Percentiles rank a stretch among this genome's conserved stretches.
Conservation (phyloP, 2,113 vertebrate genomes). For the Mus pahari region DNA sequence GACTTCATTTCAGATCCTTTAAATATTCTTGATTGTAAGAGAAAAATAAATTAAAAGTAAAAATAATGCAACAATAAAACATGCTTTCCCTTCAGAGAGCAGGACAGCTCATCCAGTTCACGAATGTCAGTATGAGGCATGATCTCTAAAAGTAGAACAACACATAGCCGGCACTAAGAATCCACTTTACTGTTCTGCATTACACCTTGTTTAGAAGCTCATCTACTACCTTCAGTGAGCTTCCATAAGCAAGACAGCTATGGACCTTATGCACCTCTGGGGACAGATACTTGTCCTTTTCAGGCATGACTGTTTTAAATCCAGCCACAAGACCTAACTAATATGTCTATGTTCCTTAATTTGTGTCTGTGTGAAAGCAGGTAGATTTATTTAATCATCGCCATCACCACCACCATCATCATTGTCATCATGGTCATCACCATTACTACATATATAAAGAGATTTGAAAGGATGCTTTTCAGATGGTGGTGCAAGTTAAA, state of each 20-base stretch:
- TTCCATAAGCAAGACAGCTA: background rate
- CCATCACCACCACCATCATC: too few relatives aligned
- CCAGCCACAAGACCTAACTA: background rate
- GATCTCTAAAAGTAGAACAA: background rate
- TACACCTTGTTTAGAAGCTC: background rate
- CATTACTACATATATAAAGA: too few relatives aligned
- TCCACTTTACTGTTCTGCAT: background rate
- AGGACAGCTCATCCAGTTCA: background rate
- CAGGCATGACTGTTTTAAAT: constrained; percentile 10
- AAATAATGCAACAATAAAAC: background rate
- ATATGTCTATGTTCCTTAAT: background rate
- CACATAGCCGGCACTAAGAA: background rate
- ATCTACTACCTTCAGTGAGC: background rate
- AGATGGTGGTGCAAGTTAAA: too few relatives aligned
- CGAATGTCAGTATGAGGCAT: background rate
- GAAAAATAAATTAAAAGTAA: background rate
- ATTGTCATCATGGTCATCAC: too few relatives aligned
- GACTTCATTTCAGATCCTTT: background rate
- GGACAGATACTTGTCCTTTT: background rate
- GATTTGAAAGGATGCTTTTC: too few relatives aligned
- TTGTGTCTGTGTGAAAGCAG: background rate
- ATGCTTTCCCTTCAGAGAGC: background rate
- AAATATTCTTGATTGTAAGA: background rate
- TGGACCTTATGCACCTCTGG: background rate
- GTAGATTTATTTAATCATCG: constrained; percentile 1